Conservation (phyloP, 2,797 vertebrate species). For the Acanthiza pusilla region DNA sequence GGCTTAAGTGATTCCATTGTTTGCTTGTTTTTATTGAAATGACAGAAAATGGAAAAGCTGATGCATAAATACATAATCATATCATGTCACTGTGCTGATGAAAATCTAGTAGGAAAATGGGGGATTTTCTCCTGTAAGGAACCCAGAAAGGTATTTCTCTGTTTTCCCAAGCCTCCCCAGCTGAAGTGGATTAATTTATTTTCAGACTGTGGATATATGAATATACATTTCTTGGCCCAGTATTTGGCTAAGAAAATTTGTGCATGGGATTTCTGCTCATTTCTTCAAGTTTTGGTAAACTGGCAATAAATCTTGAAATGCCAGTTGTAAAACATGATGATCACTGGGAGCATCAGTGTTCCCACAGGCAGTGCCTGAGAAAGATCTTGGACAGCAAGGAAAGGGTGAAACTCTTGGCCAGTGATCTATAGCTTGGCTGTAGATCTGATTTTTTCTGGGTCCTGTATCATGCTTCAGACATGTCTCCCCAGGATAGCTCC, state of each 20-base stretch:
- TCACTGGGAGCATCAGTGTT: background rate
- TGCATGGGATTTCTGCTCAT: background rate
- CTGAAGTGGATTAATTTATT: background rate
- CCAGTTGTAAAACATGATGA: background rate
- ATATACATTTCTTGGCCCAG: background rate
- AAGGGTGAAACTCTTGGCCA: background rate
- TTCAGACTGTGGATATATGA: background rate
- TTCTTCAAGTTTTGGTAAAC: background rate
- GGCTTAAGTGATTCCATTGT: background rate
- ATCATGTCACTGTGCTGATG: background rate
- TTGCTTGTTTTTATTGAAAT: background rate
- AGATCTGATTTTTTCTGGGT: background rate
- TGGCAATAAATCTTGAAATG: background rate
- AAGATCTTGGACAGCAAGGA: background rate
- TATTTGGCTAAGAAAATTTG: background rate
- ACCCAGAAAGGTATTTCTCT: background rate
- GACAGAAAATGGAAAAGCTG: background rate
- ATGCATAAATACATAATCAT: background rate
- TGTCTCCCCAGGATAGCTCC: background rate
- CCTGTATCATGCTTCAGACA: background rate
- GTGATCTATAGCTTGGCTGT: background rate
- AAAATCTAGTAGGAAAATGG: background rate
- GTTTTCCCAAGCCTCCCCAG: background rate
- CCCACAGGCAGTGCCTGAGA: background rate
- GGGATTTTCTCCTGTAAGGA: background rate